A percentile compares a stretch with the other conserved stretches of the same genome.
Evolutionary conservation across 2,797 vertebrate genomes (phyloP).

Genomic region (Serranus cabrilla): DNA sequence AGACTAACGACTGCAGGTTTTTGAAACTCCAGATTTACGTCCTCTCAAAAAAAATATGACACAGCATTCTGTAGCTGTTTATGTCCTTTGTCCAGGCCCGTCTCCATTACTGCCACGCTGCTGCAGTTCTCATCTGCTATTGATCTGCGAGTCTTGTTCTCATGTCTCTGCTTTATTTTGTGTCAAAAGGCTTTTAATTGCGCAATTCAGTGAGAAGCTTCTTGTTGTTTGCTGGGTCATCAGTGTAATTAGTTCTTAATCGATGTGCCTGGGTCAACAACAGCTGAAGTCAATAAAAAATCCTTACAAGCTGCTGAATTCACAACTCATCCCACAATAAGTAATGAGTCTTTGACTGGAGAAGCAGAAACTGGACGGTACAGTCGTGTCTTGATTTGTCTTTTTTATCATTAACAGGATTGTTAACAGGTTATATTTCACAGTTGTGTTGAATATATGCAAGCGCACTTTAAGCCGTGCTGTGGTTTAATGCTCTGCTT

Average conservation of each 20-base stretch:
- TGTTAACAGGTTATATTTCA: background rate
- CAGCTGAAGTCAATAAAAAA: conserved; percentile 42
- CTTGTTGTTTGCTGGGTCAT: conserved; percentile 34
- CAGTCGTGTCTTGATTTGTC: background rate
- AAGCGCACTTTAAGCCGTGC: background rate
- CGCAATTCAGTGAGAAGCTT: conserved; percentile 14
- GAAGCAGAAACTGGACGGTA: conserved; percentile 1
- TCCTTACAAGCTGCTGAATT: conserved; percentile 37
- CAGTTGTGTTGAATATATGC: background rate
- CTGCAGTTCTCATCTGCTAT: conserved; percentile 17
- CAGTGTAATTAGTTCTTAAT: conserved; percentile 36
- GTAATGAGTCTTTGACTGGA: background rate
- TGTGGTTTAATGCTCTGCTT: conserved; percentile 1
- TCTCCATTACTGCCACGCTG: background rate
- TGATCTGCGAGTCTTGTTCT: conserved; percentile 7
- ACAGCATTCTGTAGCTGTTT: background rate
- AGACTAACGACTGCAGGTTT: background rate
- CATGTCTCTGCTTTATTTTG: conserved; percentile 12
- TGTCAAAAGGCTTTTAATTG: conserved; percentile 31
- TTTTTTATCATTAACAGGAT: conserved; percentile 4
- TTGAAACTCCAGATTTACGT: background rate
- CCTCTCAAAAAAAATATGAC: background rate
- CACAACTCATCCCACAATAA: conserved; percentile 1
- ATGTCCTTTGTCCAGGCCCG: background rate
- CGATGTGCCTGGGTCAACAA: conserved; percentile 29